Base-by-base conservation (phyloP, 1,140 invertebrate genomes). In the Lucilia cuprina region DNA sequence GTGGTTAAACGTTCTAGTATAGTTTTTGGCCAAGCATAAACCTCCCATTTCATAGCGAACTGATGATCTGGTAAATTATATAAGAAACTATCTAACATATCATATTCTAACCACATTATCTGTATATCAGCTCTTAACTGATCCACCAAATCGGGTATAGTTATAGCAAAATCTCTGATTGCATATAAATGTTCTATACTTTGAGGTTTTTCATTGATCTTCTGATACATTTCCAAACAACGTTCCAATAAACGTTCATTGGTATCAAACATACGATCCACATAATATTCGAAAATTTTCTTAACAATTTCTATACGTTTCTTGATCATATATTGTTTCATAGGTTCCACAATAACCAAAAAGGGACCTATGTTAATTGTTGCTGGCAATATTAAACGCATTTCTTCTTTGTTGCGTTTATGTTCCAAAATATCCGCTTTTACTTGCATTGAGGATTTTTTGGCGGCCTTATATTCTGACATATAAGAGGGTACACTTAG, bases 31-130 rank as follows among this genome's bases (percentile, higher is more conserved):
- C 89, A 90, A 17, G 88, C 89, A n/a, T 83, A 89, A 0, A 86
- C 88, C 30, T 91, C 87, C 89, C 89, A 91, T 84, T 91, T 91
- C 88, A 91, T 89, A 8, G 86, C 85, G 30, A 91, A 91, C 82
- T 91, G 89, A 80, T 86, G 83, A 86, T 91, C 88, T 17, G 74
- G 86, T 5, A 91, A 78, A 85, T 89, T 90, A 60, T 90, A 91
- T 8, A 91, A 91, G 83, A 91, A 91, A 65, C 87, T 88, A 50
- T 91, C 89, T 14, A 91, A 70, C 82, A 91, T 85, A 19, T 91
- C 88, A 65, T 91, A 91, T 82, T 91, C 89, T 60, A 91, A 47
- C 88, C 88, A 89, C 88, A 90, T 90, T 14, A 91, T 83, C 82
- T 90, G 89, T 47, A 90, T 90, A 47, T 89, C 88, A 0, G 85